These are phyloP conservation scores for Deilephila elpenor DNA, from an alignment of 2,888 invertebrate species.

Conservation along the genomic window DNA sequence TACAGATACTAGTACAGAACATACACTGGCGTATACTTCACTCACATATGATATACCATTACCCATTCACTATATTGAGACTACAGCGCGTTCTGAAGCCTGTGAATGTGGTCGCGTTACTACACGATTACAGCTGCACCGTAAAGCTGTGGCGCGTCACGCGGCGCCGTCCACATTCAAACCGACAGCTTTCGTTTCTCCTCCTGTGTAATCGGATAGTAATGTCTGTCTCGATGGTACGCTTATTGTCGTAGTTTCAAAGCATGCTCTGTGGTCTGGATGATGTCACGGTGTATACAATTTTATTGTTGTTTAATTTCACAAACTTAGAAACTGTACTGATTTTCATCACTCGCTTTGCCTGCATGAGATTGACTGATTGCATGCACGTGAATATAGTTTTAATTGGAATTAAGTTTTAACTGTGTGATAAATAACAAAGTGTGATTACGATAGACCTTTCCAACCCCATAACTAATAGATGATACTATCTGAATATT, in stretches of 20 bases:
- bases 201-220: slow-evolving; percentile 68
- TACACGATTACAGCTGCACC: slow-evolving; percentile 60
- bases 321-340: slow-evolving; percentile 1
- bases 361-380: slow-evolving; percentile 19
- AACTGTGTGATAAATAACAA: neutral
- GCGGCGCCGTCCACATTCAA: neutral
- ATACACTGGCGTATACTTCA: slow-evolving; percentile 82
- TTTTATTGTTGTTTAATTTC: slow-evolving; percentile 6
- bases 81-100: slow-evolving; percentile 67
- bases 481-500: slow-evolving; percentile 11
- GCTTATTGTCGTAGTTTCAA: slow-evolving; percentile 69
- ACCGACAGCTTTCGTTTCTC: slow-evolving; percentile 28
- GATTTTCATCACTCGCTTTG: slow-evolving; percentile 16
- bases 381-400: slow-evolving; percentile 16
- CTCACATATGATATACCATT: slow-evolving; percentile 79
- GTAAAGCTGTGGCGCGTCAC: neutral
- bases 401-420: neutral
- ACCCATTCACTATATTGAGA: slow-evolving; percentile 79
- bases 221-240: slow-evolving; percentile 53
- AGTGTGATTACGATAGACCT: neutral
- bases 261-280: slow-evolving; percentile 54
- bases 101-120: slow-evolving; percentile 75
- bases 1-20: slow-evolving; percentile 77
- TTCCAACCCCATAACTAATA: neutral
- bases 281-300: slow-evolving; percentile 20